Base-by-base conservation (phyloP, 2,888 invertebrate species). In the Andrena trimmerana region DNA sequence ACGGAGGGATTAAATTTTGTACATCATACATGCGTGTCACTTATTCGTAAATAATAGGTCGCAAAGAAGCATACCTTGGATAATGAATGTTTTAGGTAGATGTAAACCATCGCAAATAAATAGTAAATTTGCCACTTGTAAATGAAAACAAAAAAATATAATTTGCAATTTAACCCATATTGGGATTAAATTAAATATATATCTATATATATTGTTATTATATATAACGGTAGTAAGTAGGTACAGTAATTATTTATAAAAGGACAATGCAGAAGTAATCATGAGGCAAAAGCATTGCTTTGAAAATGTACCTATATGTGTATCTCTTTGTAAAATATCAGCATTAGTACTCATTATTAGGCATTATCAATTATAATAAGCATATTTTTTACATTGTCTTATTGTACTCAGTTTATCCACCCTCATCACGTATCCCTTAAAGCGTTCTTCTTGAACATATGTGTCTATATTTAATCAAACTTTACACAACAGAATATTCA, bases 351-450 rank as follows among this genome's bases (percentile, higher is more conserved):
- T 92, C 88, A 91, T 86, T 88, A 91, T 90, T 92, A 93, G 92
- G 88, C 89, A 91, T 92, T 93, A 93, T 84, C 89, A 92, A 93
- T 93, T 93, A 93, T 89, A 92, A 92, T 93, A 93, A 93, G 93
- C 92, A 92, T 93, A 93, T 93, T 93, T 93, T 93, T 93, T 93
- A 93, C 90, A 93, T 93, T 87, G 92, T 91, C 91, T 93, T 88
- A 88, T 88, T 89, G 90, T 90, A 90, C 88, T 92, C 88, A 91
- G 87, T 90, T 89, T 90, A 86, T 90, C 86, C 83, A 86, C 83
- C 89, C 88, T 82, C 78, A 77, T 88, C 80, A 83, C 70, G 74
- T 68, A 63, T 83, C 78, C 81, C 60, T 68, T 79, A 59, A 79
- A 70, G 29, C 8, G 33, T 74, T 57, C 59, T 78, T 73, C 52